Conservation (phyloP, 2,113 vertebrate genomes). For the Cyanoramphus novaezelandiae region DNA sequence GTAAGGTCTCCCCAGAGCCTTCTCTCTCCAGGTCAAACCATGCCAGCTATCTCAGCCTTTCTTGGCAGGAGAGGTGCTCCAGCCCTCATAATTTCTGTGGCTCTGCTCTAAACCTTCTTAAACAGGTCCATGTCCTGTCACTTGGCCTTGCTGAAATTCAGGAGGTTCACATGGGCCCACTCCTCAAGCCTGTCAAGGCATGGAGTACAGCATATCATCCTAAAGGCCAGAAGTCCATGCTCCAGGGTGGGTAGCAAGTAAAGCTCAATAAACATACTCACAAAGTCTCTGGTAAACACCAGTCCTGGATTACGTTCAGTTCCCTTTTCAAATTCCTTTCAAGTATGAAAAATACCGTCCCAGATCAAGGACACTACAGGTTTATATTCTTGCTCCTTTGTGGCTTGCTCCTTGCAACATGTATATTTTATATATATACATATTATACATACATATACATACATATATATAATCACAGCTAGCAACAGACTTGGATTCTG, state of each 20-base stretch:
- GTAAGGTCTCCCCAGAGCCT: not conserved
- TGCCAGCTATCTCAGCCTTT: not conserved
- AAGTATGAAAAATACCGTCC: not conserved
- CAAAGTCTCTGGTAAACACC: not conserved
- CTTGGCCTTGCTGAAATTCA: not conserved
- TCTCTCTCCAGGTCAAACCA: not conserved
- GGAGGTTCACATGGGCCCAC: not conserved
- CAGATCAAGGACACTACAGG: not conserved
- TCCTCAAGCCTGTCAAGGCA: not conserved
- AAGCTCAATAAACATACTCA: not conserved
- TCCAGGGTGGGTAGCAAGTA: not conserved
- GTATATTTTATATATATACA: too few relatives aligned
- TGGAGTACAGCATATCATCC: not conserved
- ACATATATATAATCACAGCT: rapidly evolving
- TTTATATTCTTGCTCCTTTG: not conserved
- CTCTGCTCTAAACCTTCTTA: not conserved
- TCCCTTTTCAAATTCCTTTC: not conserved
- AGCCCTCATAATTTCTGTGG: not conserved
- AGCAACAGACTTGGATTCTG: not conserved
- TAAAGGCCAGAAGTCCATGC: not conserved
- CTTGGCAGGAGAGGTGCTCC: not conserved
- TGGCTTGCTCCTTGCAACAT: not conserved
- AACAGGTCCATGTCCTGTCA: not conserved
- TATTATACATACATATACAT: not conserved
- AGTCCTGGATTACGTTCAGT: not conserved